Evolutionary conservation across 2,113 vertebrate species (phyloP), one percentile per base, ranked within the genome.

Genomic region (Toxotes jaculatrix): DNA sequence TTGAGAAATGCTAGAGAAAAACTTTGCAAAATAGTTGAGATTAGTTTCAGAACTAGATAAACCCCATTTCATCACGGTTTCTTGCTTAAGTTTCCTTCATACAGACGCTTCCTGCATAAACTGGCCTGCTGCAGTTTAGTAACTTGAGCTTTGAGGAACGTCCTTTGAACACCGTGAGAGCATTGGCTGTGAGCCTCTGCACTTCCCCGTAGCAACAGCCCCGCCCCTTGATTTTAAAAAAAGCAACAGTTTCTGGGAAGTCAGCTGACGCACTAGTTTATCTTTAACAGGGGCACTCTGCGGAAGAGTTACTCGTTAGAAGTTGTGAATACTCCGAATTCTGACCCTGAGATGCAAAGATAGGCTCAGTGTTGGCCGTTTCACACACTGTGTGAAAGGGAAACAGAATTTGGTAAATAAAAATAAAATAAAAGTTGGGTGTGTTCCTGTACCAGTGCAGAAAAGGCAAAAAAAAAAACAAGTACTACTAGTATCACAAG

Each of bases 241-340:
- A 93, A 91, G 89, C 88, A 73, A 69, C 90, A 53, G 79, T 91
- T 95, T 94, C 92, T 90, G 80, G 87, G 93, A 94, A 95, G 83
- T 94, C 90, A 86, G 89, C 84, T 93, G 93, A 93, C 85, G 31
- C 88, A 87, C 34, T 31, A 80, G 80, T 87, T 92, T 91, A 92
- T 93, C 87, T 85, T 79, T 88, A 70, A 91, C 71, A 63, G 31
- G 23, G 16, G n/a, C 8, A 0, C 42, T 71, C 42, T 0, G 34
- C 67, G 8, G 21, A 47, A 43, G 9, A 47, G n/a, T 82, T 72
- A n/a, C 53, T 23, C 0, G 32, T 72, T n/a, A 72, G 23, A 77
- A 27, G 76, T 65, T 31, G 65, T 8, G 0, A 88, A 83, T 91
- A 88, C 87, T 87, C 10, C 40, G 88, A 91, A 92, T n/a, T 88